Base-by-base conservation (phyloP, 1,140 invertebrate genomes). In the Temnothorax longispinosus region DNA sequence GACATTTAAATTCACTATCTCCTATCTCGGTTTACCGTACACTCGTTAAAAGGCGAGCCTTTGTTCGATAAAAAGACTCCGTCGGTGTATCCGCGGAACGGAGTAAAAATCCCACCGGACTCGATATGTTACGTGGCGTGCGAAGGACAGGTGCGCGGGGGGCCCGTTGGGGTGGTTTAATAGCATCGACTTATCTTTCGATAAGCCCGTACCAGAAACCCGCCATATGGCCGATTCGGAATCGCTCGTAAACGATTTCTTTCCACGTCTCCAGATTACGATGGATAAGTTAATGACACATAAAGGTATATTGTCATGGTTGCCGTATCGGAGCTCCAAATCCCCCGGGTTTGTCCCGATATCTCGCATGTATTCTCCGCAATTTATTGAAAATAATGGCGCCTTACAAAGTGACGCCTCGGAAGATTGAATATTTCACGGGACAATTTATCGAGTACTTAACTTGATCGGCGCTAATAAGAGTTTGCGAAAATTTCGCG, bases 131-230 rank as follows among this genome's bases (percentile, higher is more conserved):
- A 81, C 76, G 38, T 76, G 82, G 38, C 78, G 77, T 62, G 84
- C 84, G 85, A 85, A 87, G 62, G 65, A 89, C 87, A 92, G 86
- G 91, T 91, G 86, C 60, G 74, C 89, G 75, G 44, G 58, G 58
- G 67, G 35, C 62, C 41, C 52, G 56, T 38, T 56, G 69, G 88
- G 74, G 88, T 82, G 27, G 64, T 74, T 89, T 87, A 90, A 93
- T 92, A 88, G 67, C 85, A 62, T 77, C 88, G 77, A 92, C 88
- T 92, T 91, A 92, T 91, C 90, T 87, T 81, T 88, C 67, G 81
- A 91, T 88, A 91, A 92, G 88, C 87, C 78, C 84, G 77, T 77
- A 60, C 50, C 62, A 47, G 64, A 75, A 27, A 87, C 77, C 72
- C 44, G 35, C 88, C 92, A 89, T 92, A 89, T 92, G 90, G 72